A percentile compares a stretch with the other conserved stretches of the same genome.
Evolutionary conservation across 2,797 vertebrate genomes (phyloP).

Genomic region (Momotus momota): DNA sequence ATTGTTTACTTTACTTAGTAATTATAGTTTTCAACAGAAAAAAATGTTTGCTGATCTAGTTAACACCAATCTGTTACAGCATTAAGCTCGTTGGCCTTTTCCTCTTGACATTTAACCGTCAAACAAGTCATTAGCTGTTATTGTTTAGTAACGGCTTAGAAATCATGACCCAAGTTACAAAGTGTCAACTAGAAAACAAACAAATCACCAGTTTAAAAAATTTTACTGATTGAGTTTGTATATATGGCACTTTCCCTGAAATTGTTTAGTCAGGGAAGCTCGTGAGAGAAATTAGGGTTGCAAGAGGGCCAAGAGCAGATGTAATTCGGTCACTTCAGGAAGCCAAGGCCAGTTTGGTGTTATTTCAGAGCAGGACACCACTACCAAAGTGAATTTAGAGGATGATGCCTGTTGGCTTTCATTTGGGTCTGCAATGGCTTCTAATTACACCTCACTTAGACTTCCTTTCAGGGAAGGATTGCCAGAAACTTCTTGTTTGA

Average conservation of each 20-base stretch:
- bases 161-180: slow-evolving; percentile 11
- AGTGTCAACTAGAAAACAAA: slow-evolving; percentile 18
- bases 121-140: slow-evolving; percentile 30
- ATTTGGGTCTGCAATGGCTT: not conserved
- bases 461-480: slow-evolving; percentile 3
- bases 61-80: not conserved
- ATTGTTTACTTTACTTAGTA: slow-evolving; percentile 25
- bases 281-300: not conserved
- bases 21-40: slow-evolving; percentile 47
- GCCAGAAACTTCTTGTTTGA: not conserved
- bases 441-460: slow-evolving; percentile 43
- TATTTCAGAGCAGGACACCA: not conserved
- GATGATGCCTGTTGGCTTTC: not conserved
- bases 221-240: not conserved
- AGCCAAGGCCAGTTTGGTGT: not conserved
- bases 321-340: not conserved
- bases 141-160: slow-evolving; percentile 35
- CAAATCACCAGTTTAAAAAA: not conserved
- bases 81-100: slow-evolving; percentile 30
- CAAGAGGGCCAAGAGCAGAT: not conserved
- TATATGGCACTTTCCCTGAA: not conserved
- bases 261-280: not conserved
- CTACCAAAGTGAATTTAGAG: not conserved
- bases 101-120: not conserved
- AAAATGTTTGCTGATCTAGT: slow-evolving; percentile 26